Percentiles rank a stretch among this genome's conserved stretches.
These are phyloP conservation scores for Panagrolaimus sp. DNA, from an alignment of 1,140 invertebrate species.

Conservation along the genomic window DNA sequence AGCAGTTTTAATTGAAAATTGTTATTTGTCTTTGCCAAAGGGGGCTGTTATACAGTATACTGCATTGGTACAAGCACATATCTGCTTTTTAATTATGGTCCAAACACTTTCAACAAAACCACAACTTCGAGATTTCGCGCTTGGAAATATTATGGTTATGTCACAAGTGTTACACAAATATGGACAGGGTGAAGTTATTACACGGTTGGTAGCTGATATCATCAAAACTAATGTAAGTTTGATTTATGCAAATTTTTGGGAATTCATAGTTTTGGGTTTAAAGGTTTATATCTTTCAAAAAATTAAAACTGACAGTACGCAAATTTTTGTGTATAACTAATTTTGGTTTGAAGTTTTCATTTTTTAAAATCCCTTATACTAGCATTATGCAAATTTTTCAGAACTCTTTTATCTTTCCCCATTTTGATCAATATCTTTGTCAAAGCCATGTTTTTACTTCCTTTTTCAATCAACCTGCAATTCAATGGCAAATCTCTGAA, in stretches of 20 bases:
- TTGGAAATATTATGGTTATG: neutral
- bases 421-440: too few relatives aligned
- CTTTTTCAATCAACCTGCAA: too few relatives aligned
- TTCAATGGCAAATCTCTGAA: too few relatives aligned
- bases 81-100: neutral
- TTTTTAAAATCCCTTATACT: too few relatives aligned
- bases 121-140: neutral
- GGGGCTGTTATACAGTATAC: slow-evolving; percentile 3
- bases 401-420: too few relatives aligned
- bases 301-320: too few relatives aligned
- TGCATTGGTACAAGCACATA: slow-evolving; percentile 2
- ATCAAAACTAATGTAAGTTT: neutral
- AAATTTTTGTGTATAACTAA: too few relatives aligned
- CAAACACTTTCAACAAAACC: neutral
- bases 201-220: neutral
- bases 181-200: neutral
- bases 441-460: too few relatives aligned
- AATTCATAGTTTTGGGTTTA: neutral
- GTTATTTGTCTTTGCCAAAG: neutral
- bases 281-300: neutral
- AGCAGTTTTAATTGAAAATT: neutral
- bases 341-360: too few relatives aligned
- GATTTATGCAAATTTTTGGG: too few relatives aligned
- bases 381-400: too few relatives aligned
- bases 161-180: neutral